Base-by-base conservation (phyloP, 1,140 invertebrate genomes). In the Anastrepha obliqua region DNA sequence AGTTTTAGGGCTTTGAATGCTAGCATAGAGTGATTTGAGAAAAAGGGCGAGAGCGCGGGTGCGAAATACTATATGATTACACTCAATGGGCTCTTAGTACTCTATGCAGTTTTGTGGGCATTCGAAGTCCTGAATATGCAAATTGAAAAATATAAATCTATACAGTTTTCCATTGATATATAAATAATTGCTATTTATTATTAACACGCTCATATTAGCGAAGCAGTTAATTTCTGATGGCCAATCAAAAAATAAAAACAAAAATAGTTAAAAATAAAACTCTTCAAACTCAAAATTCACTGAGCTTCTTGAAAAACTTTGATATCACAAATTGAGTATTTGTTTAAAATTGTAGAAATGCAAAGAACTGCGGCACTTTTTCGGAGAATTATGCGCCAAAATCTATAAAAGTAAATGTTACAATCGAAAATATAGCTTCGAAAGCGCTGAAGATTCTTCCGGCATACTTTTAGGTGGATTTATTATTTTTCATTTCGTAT, bases 1-100 rank as follows among this genome's bases (percentile, higher is more conserved):
- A 88, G 20, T 86, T 87, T 78, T 78, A 42, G 59, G 89, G 86
- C 86, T 87, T 90, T 89, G 86, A 88, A 78, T 87, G 87, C 62
- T 11, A 88, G 62, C 42, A 11, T 2, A 51, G 44, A 51, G 70
- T 87, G 86, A 65, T 88, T 65, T 67, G 51, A 62, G 51, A 60
- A 86, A 29, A 29, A 29, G 29, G 29, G 29, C 29, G 29, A 29
- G 29, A 3, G 20, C 17, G 20, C 29, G 39, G 15, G 44, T 44
- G 7, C 15, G 44, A 51, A 62, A 9, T 29, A 29, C 29, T 29
- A 29, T 29, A 29, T 29, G 29, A 29, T 29, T 6, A 17, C 13
- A 17, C 9, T 1, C 5, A 20, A 60, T 65, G 11, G 17, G 13
- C 70, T 78, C 44, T 51, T 39, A 51, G n/a, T n/a, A 74, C 39